Evolutionary conservation across 2,888 invertebrate species (phyloP), one percentile per base, ranked within the genome.

Genomic region (Diogma glabrata): DNA sequence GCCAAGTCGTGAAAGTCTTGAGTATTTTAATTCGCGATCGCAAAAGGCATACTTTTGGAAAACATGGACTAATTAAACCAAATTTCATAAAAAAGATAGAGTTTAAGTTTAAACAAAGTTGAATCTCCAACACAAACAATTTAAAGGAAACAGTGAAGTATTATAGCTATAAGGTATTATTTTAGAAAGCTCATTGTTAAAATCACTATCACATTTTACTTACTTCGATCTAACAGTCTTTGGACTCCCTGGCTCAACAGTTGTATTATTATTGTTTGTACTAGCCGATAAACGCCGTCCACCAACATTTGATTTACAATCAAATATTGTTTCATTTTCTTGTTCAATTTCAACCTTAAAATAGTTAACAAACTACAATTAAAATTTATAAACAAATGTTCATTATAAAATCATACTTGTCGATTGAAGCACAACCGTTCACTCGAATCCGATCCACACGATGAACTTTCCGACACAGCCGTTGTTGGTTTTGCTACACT

Each of bases 391-490:
- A 38, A 20, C 14, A 19, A 16, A 24, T 17, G 17, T 26, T 17
- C 17, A 33, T 47, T 23, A n/a, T n/a, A 28, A 20, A 47, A 14
- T 40, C 26, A 22, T 52, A 70, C 68, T 58, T 70, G 70, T 43
- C 70, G 60, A 56, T 70, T 70, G 53, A 68, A 69, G 49, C 69
- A 69, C 50, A 70, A 60, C 50, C 70, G 62, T 59, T 70, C 70
- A 56, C 70, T 70, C 48, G 70, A 70, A 28, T 70, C 70, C 5
- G 70, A 70, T 52, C 70, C 70, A 53, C 70, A 70, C 8, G 70
- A 70, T 45, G 70, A 70, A 60, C 70, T 70, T 57, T 70, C 70
- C 33, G 70, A 70, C n/a, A 70, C 70, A n/a, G 70, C 70, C 58
- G 68, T 69, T 28, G 70, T 67, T 12, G 70, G 67, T 12, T 64